These are phyloP conservation scores for Nebria brevicollis DNA, from an alignment of 2,888 invertebrate genomes.

Conservation along the genomic window DNA sequence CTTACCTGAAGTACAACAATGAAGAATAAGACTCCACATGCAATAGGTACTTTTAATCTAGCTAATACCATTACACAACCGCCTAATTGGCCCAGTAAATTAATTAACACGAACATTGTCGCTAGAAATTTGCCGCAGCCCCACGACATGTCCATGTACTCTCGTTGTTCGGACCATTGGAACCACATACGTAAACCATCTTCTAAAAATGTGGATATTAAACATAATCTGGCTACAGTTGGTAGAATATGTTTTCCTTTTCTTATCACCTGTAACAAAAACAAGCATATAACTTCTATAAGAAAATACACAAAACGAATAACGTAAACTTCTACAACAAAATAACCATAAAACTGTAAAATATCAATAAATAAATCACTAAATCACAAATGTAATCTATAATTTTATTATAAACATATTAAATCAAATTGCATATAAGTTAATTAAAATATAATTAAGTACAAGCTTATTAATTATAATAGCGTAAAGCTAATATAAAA, in stretches of 20 bases:
- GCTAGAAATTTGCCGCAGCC: conserved; percentile 94
- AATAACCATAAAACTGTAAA: too few relatives aligned
- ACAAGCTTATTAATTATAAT: too few relatives aligned
- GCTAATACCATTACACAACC: conserved; percentile 97
- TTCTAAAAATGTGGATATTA: conserved; percentile 98
- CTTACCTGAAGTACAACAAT: conserved; percentile 94
- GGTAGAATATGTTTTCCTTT: conserved; percentile 93
- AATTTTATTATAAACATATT: too few relatives aligned
- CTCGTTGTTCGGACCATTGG: conserved; percentile 97
- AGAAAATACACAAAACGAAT: neutral
- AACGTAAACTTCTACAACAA: too few relatives aligned
- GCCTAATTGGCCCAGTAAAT: conserved; percentile 94
- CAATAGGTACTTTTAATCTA: conserved; percentile 89
- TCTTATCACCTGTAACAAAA: conserved; percentile 80
- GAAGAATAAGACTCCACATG: conserved; percentile 92
- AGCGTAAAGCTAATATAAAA: too few relatives aligned
- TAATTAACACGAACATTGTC: conserved; percentile 93
- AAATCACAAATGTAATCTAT: too few relatives aligned
- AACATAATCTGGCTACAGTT: conserved; percentile 93
- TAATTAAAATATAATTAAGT: too few relatives aligned
- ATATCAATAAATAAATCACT: too few relatives aligned
- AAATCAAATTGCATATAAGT: too few relatives aligned
- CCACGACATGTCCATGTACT: conserved; percentile 98
- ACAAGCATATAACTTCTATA: neutral
- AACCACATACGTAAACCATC: conserved; percentile 99